phyloP scores from a whole-genome alignment of 2,797 vertebrate species.

The Tenualosa thibaudeaui region DNA sequence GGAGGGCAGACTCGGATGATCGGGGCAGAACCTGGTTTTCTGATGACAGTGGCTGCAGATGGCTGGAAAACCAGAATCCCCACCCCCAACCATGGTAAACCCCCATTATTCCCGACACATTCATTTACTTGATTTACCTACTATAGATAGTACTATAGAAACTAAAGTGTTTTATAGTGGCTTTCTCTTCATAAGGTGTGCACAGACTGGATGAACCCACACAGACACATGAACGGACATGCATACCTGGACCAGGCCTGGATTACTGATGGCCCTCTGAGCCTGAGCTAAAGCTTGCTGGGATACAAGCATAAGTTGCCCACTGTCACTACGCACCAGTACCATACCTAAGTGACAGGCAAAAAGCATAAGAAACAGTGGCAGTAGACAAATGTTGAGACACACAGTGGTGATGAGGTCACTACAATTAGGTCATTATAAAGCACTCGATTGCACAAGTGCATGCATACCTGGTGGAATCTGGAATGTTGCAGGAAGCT shows the following conservation, averaged over 20 bases:
- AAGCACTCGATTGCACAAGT: not conserved
- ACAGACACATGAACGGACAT: not conserved
- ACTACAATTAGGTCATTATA: not conserved
- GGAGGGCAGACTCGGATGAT: conserved; percentile 69
- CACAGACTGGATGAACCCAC: not conserved
- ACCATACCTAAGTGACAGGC: conserved; percentile 79
- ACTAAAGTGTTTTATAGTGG: not conserved
- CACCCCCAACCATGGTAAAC: no score
- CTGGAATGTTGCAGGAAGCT: conserved; percentile 71
- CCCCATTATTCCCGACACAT: not conserved
- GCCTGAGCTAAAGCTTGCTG: conserved; percentile 85
- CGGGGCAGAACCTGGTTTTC: conserved; percentile 51
- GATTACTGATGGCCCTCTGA: conserved; percentile 59
- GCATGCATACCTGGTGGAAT: conserved; percentile 67
- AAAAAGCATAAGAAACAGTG: not conserved
- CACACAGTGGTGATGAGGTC: no score
- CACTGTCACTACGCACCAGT: conserved; percentile 88
- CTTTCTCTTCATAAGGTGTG: not conserved
- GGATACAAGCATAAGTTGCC: conserved; percentile 92
- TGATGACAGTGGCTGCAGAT: conserved; percentile 71
- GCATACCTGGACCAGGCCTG: conserved; percentile 59
- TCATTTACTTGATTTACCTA: not conserved
- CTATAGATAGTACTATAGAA: no score
- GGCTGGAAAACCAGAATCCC: conserved; percentile 64
- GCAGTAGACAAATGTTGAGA: not conserved